Evolutionary conservation across 2,888 invertebrate genomes (phyloP), one percentile per base, ranked within the genome.

Genomic region (Bimastos eiseni): DNA sequence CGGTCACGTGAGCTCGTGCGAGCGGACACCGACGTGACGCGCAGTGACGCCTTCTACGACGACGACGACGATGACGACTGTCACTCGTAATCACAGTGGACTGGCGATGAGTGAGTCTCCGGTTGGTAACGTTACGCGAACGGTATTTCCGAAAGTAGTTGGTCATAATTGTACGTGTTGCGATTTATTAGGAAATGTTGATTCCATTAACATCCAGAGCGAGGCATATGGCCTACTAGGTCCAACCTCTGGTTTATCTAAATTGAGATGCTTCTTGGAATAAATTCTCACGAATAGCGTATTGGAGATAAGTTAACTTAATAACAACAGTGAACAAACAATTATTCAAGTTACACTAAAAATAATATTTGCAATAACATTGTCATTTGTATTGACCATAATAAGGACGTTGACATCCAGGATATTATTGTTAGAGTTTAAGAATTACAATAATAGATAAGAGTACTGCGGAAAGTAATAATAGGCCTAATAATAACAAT

Each of bases 1-100:
- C 33, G 37, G 89, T 89, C 89, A 6, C 41, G 89, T 44, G 89
- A 89, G 89, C 89, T 89, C 21, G 41, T 44, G 21, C n/a, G 89
- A 21, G 89, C 89, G 6, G 89, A 89, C 49, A 89, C 89, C 21
- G 89, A 89, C 38, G 49, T 89, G 36, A 89, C 41, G 36, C 41
- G 89, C 33, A 33, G 41, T 34, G 89, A 41, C 36, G 44, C 89
- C 5, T 89, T 44, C 44, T 19, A 38, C n/a, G 89, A 89, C 38
- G 41, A 89, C 37, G 88, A 84, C 33, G 84, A 84, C 86, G 37
- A 86, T 37, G 84, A 83, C 83, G 83, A n/a, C 30, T 70, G 70
- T 70, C 70, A 70, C 30, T 11, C 70, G 70, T 70, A 70, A 70
- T 11, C 6, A n/a, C 6, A 6, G 70, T 70, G 5, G 8, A 13